Percentiles rank a stretch among this genome's conserved stretches.
Evolutionary conservation across 2,797 vertebrate species (phyloP).

Genomic region (Syngnathus rostellatus): DNA sequence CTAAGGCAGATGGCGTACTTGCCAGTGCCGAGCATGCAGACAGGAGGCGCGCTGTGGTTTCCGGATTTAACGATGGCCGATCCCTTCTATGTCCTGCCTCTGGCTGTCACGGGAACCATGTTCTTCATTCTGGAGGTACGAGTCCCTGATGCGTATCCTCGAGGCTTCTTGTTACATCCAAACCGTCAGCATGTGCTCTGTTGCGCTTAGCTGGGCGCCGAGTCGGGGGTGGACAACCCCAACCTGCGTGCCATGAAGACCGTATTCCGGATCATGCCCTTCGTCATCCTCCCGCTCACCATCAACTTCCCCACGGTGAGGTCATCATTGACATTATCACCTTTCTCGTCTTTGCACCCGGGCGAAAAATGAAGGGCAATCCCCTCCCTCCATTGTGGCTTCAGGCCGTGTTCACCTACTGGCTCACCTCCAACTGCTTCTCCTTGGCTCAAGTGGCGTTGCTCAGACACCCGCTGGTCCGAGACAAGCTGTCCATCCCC

Average conservation of each 20-base stretch:
- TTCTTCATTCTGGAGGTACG: constrained; percentile 79
- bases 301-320: constrained; percentile 83
- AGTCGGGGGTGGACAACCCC: constrained; percentile 79
- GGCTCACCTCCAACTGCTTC: constrained; percentile 84
- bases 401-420: constrained; percentile 84
- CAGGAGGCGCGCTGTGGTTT: constrained; percentile 81
- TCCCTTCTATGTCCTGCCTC: constrained; percentile 75
- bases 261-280: constrained; percentile 76
- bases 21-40: constrained; percentile 84
- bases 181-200: background rate
- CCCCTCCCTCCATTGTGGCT: background rate
- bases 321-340: background rate
- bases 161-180: background rate
- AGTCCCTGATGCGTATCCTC: background rate
- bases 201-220: constrained; percentile 73
- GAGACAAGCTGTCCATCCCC: constrained; percentile 68
- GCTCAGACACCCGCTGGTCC: constrained; percentile 71
- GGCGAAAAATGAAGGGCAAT: background rate
- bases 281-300: constrained; percentile 78
- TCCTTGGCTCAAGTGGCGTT: constrained; percentile 76
- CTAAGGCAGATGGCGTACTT: constrained; percentile 83
- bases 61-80: constrained; percentile 74
- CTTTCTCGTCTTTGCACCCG: background rate
- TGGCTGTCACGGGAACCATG: constrained; percentile 78
- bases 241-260: constrained; percentile 78